These are phyloP conservation scores for Leucozona laternaria DNA, from an alignment of 2,888 invertebrate species.

Conservation along the genomic window DNA sequence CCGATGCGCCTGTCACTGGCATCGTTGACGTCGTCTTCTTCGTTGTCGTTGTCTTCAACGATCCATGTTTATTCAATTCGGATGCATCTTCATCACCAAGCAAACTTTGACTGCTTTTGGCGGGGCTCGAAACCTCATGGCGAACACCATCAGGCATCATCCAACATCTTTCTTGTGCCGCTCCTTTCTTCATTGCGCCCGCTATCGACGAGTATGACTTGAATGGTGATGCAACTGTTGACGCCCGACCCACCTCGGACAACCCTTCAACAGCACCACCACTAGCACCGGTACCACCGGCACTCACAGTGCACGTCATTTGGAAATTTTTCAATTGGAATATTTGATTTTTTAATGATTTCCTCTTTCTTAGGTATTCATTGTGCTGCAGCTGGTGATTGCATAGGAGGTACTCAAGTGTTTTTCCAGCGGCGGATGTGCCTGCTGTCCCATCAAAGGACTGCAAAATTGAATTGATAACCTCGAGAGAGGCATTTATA, in stretches of 20 bases:
- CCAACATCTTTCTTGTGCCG: conserved; percentile 48
- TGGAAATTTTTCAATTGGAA: conserved; percentile 83
- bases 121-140: conserved; percentile 47
- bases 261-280: conserved; percentile 33
- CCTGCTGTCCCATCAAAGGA: conserved; percentile 78
- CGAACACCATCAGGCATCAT: conserved; percentile 53
- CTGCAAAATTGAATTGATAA: conserved; percentile 82
- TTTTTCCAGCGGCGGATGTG: conserved; percentile 77
- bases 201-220: conserved; percentile 28
- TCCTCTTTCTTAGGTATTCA: conserved; percentile 83
- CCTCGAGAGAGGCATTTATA: conserved; percentile 93
- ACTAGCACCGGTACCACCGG: conserved; percentile 49
- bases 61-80: conserved; percentile 77
- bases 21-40: conserved; percentile 1
- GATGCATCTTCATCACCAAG: conserved; percentile 54
- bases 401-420: conserved; percentile 81
- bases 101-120: conserved; percentile 47
- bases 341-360: conserved; percentile 84
- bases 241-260: not conserved
- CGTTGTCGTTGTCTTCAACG: conserved; percentile 30
- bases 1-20: conserved; percentile 5
- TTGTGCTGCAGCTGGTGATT: conserved; percentile 83
- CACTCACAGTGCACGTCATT: conserved; percentile 77
- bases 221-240: conserved; percentile 56
- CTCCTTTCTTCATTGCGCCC: not conserved